Evolutionary conservation across 2,888 invertebrate species (phyloP).

Genomic region (Cryptosula pallasiana): DNA sequence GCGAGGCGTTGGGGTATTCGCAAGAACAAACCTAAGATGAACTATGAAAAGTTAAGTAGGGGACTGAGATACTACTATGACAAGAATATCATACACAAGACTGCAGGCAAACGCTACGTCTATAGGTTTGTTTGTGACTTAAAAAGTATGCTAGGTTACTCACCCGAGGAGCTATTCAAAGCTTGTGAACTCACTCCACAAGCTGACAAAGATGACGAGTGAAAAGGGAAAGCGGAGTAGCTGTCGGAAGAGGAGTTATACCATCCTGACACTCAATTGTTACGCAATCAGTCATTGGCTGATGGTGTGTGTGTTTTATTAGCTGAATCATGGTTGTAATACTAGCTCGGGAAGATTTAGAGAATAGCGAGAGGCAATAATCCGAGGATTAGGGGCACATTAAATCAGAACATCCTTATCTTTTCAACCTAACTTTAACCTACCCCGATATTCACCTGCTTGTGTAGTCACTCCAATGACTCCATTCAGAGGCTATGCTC

Average conservation of each 20-base stretch:
- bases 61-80: constrained; percentile 97
- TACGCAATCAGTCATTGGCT: background rate
- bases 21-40: constrained; percentile 67
- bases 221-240: constrained; percentile 24
- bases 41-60: constrained; percentile 93
- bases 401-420: background rate
- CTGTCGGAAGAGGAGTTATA: background rate
- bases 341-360: background rate
- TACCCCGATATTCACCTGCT: too few relatives aligned
- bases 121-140: constrained; percentile 98
- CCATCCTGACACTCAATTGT: background rate
- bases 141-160: constrained; percentile 88
- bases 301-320: background rate
- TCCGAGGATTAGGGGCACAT: background rate
- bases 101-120: constrained; percentile 95
- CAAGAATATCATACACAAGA: constrained; percentile 98
- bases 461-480: too few relatives aligned
- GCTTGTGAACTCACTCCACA: constrained; percentile 51
- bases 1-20: constrained; percentile 51
- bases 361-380: background rate
- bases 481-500: too few relatives aligned
- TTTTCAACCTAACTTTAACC: too few relatives aligned
- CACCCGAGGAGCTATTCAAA: constrained; percentile 91
- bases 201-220: constrained; percentile 50
- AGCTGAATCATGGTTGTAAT: background rate